Evolutionary conservation across 2,888 invertebrate genomes (phyloP).

Genomic region (Melolontha melolontha): DNA sequence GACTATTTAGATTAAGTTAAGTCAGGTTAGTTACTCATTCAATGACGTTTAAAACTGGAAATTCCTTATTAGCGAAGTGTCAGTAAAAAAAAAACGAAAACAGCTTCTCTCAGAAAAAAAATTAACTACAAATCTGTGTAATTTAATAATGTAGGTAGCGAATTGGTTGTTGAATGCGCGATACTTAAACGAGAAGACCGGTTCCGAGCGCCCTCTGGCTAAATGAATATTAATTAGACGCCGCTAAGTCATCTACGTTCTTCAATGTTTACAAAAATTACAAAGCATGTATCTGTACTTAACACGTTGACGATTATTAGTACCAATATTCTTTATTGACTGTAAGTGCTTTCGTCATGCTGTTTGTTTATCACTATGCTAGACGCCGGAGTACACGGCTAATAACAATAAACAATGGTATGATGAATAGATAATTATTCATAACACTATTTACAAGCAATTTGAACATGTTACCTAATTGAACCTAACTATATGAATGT

Average conservation of each 20-base stretch:
- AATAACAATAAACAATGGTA: conserved; percentile 2
- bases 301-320: conserved; percentile 32
- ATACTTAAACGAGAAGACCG: conserved; percentile 44
- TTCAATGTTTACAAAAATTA: conserved; percentile 40
- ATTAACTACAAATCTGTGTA: conserved; percentile 17
- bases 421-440: conserved; percentile 30
- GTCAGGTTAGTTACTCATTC: conserved; percentile 37
- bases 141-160: conserved; percentile 27
- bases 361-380: conserved; percentile 27
- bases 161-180: conserved; percentile 25
- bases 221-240: conserved; percentile 48
- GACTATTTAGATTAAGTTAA: conserved; percentile 32
- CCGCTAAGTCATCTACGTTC: conserved; percentile 40
- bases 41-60: conserved; percentile 33
- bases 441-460: conserved; percentile 10
- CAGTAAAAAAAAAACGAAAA: conserved; percentile 19
- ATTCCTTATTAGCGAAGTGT: conserved; percentile 35
- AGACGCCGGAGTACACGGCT: conserved; percentile 13
- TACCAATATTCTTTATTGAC: conserved; percentile 32
- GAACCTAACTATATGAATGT: conserved; percentile 9
- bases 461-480: conserved; percentile 20
- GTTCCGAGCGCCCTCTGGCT: conserved; percentile 47
- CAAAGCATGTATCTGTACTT: conserved; percentile 31
- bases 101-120: conserved; percentile 16
- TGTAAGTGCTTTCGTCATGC: conserved; percentile 23